Base-by-base conservation (phyloP, 2,797 vertebrate species). In the Halcyon badia region DNA sequence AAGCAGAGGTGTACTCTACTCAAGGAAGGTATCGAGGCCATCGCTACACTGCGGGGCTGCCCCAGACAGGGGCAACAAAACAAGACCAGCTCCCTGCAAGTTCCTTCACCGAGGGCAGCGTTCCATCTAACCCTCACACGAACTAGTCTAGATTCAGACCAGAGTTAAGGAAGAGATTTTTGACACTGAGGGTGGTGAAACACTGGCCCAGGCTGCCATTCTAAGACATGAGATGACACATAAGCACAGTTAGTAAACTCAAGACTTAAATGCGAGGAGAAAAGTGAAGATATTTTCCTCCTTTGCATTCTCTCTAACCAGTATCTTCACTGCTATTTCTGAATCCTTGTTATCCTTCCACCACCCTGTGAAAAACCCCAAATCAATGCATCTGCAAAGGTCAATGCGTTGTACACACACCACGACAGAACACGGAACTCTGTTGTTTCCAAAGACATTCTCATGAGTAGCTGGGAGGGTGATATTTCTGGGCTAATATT, bases 401-500 rank as follows among this genome's bases (percentile, higher is more conserved):
- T 57, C 84, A 89, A 26, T 31, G 73, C 37, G 21, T 11, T 51
- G 35, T 79, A 91, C 64, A 42, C 5, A 20, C 48, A 70, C 15
- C 56, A 41, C 41, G 10, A 82, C 54, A 76, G 57, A 89, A 77
- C 7, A 62, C 35, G 89, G 78, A 78, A 39, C 61, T 78, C 78
- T 10, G 2, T 31, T 5, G 75, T 71, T 94, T 83, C 82, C 46
- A 58, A 66, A 77, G 72, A 20, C 61, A 22, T 28, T 39, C 72
- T 89, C 81, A 44, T 41, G 66, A 90, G 39, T 82, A 92, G 78
- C 76, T 30, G 35, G 89, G 39, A 88, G 72, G 83, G 35, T 48
- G 90, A 31, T 87, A 95, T 89, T 96, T 96, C 95, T 80, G 57
- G 73, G 30, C 78, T 90, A 93, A 94, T 62, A 76, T 52, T 92